phyloP scores from a whole-genome alignment of 2,113 vertebrate species.

The Neodon shergylaensis region DNA sequence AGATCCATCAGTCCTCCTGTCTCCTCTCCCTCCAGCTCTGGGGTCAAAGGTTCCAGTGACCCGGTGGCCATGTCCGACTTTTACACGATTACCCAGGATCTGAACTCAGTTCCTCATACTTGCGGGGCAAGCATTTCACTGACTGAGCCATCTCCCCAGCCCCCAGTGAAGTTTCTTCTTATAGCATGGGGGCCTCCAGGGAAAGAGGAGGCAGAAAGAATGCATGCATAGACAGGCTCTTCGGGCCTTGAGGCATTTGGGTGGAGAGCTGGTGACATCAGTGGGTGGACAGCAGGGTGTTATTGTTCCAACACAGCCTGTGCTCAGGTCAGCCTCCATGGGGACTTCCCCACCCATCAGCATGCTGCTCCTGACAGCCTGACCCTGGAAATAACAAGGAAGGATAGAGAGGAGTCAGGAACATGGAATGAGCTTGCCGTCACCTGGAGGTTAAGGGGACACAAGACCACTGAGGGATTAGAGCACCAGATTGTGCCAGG shows the following conservation, averaged over 20 bases:
- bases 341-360: neutral
- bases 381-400: neutral
- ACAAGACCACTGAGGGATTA: too few relatives aligned
- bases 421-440: neutral
- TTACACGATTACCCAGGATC: too few relatives aligned
- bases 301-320: rapidly evolving
- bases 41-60: too few relatives aligned
- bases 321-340: neutral
- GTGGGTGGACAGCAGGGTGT: rapidly evolving
- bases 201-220: neutral
- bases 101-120: neutral
- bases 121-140: too few relatives aligned
- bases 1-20: neutral
- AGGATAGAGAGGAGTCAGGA: neutral
- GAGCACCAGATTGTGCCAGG: neutral
- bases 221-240: rapidly evolving
- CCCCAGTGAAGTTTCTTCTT: neutral
- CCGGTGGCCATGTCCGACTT: neutral
- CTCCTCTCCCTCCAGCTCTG: neutral
- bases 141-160: too few relatives aligned
- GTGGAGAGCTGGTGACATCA: neutral
- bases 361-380: neutral
- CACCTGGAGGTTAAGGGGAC: neutral
- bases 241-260: neutral
- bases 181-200: rapidly evolving